These are phyloP conservation scores for Lagopus muta DNA, from an alignment of 2,113 vertebrate species.

Conservation along the genomic window DNA sequence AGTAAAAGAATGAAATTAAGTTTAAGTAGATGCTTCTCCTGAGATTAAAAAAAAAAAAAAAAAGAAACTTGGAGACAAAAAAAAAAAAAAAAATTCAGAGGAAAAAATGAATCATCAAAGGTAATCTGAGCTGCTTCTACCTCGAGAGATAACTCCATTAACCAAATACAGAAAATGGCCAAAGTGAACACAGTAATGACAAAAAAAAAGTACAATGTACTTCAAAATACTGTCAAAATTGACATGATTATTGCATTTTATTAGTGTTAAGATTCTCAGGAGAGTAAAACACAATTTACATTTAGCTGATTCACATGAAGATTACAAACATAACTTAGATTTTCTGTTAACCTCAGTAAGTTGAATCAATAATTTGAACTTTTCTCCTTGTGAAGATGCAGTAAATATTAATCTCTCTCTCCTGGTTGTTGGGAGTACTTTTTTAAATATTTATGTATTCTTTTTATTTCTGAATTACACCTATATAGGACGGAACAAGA, in stretches of 20 bases:
- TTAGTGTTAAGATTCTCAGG: not conserved
- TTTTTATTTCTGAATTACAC: not conserved
- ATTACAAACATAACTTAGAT: not conserved
- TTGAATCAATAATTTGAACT: not conserved
- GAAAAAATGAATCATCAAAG: not conserved
- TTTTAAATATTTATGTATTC: not conserved
- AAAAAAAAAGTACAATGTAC: fast-evolving
- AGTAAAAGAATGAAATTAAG: not conserved
- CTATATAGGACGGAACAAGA: not conserved
- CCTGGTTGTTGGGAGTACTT: not conserved
- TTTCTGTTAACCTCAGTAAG: not conserved
- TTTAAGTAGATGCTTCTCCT: not conserved
- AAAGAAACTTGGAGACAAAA: not conserved
- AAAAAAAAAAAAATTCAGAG: not conserved
- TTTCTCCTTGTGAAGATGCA: not conserved
- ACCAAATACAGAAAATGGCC: not conserved
- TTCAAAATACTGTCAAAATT: not conserved
- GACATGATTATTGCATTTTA: not conserved
- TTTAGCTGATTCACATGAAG: not conserved
- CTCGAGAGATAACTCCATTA: not conserved
- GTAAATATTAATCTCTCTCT: not conserved
- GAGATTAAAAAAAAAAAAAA: not conserved
- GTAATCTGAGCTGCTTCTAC: not conserved
- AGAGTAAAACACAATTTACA: not conserved
- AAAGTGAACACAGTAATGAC: not conserved